These are phyloP conservation scores for Trachops cirrhosus DNA, from an alignment of 2,797 vertebrate species.

Conservation along the genomic window DNA sequence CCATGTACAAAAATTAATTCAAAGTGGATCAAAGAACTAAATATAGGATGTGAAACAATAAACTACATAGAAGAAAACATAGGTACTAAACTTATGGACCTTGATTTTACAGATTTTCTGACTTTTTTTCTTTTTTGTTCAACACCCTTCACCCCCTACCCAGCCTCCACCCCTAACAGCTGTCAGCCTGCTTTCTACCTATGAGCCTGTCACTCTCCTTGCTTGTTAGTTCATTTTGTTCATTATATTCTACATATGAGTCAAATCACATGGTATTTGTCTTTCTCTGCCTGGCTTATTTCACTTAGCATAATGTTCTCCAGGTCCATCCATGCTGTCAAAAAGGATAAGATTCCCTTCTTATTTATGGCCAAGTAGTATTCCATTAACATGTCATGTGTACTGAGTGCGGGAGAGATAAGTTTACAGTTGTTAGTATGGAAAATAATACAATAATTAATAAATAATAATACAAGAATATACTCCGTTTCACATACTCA, in stretches of 20 bases:
- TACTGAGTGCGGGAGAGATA: neutral
- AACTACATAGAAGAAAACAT: neutral
- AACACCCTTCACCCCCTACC: neutral
- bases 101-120: neutral
- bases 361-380: neutral
- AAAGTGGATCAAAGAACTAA: neutral
- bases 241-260: neutral
- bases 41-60: neutral
- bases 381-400: neutral
- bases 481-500: neutral
- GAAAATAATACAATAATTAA: neutral
- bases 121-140: neutral
- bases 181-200: neutral
- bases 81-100: neutral
- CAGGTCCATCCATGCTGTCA: neutral
- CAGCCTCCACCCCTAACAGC: neutral
- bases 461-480: neutral
- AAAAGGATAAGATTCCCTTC: neutral
- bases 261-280: neutral
- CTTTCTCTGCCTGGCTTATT: neutral
- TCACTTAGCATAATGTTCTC: neutral
- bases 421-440: neutral
- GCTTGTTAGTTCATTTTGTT: neutral
- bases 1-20: neutral
- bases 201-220: neutral